phyloP scores from a whole-genome alignment of 2,888 invertebrate genomes.

The Thymelicus acteon region DNA sequence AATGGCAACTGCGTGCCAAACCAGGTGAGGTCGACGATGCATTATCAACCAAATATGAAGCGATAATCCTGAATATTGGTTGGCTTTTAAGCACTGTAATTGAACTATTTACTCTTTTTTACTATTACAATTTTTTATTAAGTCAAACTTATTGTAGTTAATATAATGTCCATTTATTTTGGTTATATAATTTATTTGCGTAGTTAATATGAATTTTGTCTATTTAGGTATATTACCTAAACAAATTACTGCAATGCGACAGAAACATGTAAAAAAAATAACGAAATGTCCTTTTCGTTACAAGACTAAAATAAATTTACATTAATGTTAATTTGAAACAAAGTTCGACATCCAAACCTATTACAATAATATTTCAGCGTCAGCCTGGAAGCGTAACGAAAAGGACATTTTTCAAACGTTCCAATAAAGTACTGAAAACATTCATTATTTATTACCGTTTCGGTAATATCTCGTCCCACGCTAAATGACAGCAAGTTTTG shows the following conservation, averaged over 20 bases:
- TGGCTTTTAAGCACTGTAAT: no score
- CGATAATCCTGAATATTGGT: no score
- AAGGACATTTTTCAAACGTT: conserved; percentile 38
- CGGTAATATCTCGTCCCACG: conserved; percentile 17
- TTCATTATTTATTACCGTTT: conserved; percentile 36
- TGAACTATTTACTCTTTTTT: no score
- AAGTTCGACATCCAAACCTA: conserved; percentile 37
- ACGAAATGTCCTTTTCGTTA: conserved; percentile 5
- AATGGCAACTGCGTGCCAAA: no score
- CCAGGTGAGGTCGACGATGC: no score
- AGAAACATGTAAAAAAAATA: conserved; percentile 1
- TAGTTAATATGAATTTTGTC: neutral
- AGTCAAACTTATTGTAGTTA: no score
- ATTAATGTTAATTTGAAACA: conserved; percentile 37
- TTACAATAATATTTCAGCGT: conserved; percentile 38
- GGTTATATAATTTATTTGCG: no score
- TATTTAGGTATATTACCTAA: neutral
- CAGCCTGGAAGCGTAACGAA: conserved; percentile 35
- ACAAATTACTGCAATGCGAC: conserved; percentile 6
- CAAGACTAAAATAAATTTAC: conserved; percentile 30
- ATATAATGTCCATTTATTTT: no score
- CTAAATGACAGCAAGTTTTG: conserved; percentile 12
- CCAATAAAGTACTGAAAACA: conserved; percentile 38
- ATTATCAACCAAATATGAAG: no score
- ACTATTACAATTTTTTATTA: no score